Evolutionary conservation across 2,797 vertebrate genomes (phyloP), one percentile per base, ranked within the genome.

Genomic region (Sebastes iracundus): DNA sequence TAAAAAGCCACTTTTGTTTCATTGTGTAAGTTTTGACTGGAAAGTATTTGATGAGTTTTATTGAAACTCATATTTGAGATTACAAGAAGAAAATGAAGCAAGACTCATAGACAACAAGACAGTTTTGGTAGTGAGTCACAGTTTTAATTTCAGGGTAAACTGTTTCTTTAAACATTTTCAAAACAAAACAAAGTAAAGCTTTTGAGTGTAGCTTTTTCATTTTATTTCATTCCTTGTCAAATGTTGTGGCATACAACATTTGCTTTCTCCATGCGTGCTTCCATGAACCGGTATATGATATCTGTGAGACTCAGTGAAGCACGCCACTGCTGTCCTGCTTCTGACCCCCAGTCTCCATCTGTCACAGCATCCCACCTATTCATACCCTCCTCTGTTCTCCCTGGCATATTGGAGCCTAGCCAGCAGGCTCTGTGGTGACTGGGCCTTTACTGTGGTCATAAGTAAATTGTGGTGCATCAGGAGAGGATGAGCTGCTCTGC

Each of bases 281-380:
- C 83, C 74, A 53, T 88, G 83, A 90, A 82, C 83, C 72, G 8
- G 76, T 76, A 69, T 83, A 77, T 77, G 70, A 81, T 77, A 82
- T 76, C 85, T 84, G 67, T 88, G 84, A 81, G 86, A 88, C 72
- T 87, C 71, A 80, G 77, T 86, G 81, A 89, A 89, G 89, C 89
- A 84, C 77, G 88, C 75, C 69, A 71, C 75, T 82, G 71, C 62
- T 92, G 88, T 88, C 86, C 90, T 86, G 80, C 66, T 59, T 84
- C 82, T 91, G 91, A 88, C 79, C 90, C 76, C 60, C 11, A 68
- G 52, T 77, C 53, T 60, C 87, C 85, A 86, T 91, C 90, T 92
- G 87, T 89, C 87, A 89, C 81, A 77, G 79, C 79, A 77, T 86
- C 86, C 81, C 73, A 79, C 81, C 87, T 76, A 60, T 80, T 83